Evolutionary conservation across 2,797 vertebrate genomes (phyloP), one percentile per base, ranked within the genome.

Genomic region (Typhlichthys subterraneus): DNA sequence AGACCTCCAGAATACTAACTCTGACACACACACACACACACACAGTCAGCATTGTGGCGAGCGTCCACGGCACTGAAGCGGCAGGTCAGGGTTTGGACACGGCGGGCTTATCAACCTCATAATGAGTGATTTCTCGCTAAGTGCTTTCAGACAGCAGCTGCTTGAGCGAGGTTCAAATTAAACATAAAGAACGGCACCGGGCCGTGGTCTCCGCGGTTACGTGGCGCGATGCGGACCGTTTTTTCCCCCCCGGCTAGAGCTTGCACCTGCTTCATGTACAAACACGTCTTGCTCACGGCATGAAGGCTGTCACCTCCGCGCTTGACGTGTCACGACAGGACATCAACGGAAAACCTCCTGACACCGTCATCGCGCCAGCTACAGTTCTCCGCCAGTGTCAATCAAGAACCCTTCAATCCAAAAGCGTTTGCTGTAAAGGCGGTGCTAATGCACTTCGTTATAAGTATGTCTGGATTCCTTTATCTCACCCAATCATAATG

Each of bases 101-200:
- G 38, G 75, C 67, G 67, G 72, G 59, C 73, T 85, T 77, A 84
- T 83, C 77, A 76, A 79, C 76, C 84, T 85, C 81, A 81, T 75
- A 70, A 76, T 72, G 73, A 74, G 78, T 67, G 78, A 84, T 67
- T 72, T 63, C 69, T 63, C 46, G 62, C 67, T 53, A 62, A 46
- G 65, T 73, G 57, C 11, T 64, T 75, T 64, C 47, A 55, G 72
- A 81, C 82, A 84, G 68, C 75, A 79, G 72, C 70, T 75, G 79
- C 72, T 66, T 77, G 69, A 79, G 82, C 75, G 61, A 74, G 54
- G 67, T 6, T 0, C 1, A 69, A 78, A 63, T 51, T 55, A 0
- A 7, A 38, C 33, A 38, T 38, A 5, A 38, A 38, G 7, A 38
- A 23, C 19, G 19, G 19, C 19, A 23, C 19, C 33, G 33, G 33